Conservation (phyloP, 2,113 vertebrate species). For the Gasterosteus nipponicus region DNA sequence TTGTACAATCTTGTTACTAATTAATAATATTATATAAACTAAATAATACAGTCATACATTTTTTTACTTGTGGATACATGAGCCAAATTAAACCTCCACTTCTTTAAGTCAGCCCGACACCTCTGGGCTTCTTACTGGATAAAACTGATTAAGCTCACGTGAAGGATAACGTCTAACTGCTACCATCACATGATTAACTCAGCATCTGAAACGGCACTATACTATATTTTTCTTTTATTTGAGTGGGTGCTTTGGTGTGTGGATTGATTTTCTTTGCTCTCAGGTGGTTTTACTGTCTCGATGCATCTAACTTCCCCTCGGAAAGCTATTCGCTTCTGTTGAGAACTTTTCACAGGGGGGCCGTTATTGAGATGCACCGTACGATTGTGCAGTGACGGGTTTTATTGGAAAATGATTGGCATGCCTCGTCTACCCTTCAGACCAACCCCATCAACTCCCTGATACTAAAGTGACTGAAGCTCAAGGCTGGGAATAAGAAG, state of each 20-base stretch:
- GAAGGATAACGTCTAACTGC: not conserved
- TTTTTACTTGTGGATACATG: not conserved
- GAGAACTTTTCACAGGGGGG: constrained; percentile 34
- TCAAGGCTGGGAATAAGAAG: constrained; percentile 11
- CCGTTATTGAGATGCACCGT: constrained; percentile 31
- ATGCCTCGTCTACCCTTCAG: constrained; percentile 32
- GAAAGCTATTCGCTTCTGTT: constrained; percentile 20
- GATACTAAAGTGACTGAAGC: constrained; percentile 32
- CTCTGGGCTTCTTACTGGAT: not conserved
- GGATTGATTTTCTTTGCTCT: not conserved
- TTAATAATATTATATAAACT: too few relatives aligned
- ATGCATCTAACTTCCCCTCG: constrained; percentile 5
- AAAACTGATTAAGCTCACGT: not conserved
- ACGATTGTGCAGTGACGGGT: constrained; percentile 25
- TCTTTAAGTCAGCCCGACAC: not conserved
- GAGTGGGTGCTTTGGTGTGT: not conserved
- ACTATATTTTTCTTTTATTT: not conserved
- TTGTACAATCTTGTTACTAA: not conserved
- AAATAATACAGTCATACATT: not conserved
- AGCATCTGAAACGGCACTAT: not conserved
- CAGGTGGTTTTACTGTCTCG: constrained; percentile 6
- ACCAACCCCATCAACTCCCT: constrained; percentile 34
- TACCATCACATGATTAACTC: not conserved
- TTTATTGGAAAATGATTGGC: constrained; percentile 51
- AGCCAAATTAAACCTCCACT: not conserved